These are phyloP conservation scores for Darevskia nairensis DNA, from an alignment of 2,797 vertebrate species.

Conservation along the genomic window DNA sequence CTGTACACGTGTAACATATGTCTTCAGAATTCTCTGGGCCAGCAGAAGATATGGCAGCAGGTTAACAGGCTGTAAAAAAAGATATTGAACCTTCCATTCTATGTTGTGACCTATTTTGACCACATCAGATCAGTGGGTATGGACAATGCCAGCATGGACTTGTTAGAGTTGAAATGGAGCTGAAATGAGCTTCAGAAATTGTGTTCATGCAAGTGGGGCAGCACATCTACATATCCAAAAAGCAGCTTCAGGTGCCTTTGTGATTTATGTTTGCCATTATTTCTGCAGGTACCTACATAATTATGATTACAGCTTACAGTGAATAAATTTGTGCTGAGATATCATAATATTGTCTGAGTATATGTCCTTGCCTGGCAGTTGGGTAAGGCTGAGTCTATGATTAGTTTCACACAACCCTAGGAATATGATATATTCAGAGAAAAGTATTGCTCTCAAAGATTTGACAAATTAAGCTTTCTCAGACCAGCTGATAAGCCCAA, in stretches of 20 bases:
- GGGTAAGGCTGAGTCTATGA: conserved; percentile 53
- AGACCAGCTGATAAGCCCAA: conserved; percentile 46
- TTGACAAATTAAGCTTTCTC: conserved; percentile 54
- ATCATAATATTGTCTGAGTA: conserved; percentile 41
- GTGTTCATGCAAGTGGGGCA: neutral
- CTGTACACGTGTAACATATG: neutral
- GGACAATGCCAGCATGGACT: neutral
- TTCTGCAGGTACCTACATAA: conserved; percentile 38
- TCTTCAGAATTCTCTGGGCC: neutral
- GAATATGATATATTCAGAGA: conserved; percentile 4
- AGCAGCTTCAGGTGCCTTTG: neutral
- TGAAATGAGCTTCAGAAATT: neutral
- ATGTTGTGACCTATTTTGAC: neutral
- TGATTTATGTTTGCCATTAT: neutral
- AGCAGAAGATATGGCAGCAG: neutral
- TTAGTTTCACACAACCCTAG: conserved; percentile 41
- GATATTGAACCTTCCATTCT: neutral
- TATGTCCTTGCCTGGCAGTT: conserved; percentile 42
- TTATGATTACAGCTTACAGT: neutral
- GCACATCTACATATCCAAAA: neutral
- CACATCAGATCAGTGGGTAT: neutral
- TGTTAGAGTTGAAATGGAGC: neutral
- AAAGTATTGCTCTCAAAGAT: conserved; percentile 46
- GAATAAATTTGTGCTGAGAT: conserved; percentile 35
- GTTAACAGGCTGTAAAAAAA: neutral